Evolutionary conservation across 2,888 invertebrate genomes (phyloP), one percentile per base, ranked within the genome.

Genomic region (Nemoura dubitans): DNA sequence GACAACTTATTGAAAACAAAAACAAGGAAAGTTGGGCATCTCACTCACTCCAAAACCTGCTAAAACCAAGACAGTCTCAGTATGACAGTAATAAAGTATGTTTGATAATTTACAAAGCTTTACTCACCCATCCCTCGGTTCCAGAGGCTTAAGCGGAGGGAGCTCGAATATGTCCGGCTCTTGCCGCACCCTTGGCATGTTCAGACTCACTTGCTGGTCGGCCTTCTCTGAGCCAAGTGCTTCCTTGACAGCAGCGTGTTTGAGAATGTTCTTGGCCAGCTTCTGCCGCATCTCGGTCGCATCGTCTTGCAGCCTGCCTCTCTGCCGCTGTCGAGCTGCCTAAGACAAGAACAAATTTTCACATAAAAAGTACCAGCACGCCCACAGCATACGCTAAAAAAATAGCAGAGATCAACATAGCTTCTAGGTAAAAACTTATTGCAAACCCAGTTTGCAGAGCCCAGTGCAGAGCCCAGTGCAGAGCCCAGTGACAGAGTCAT

Each of bases 291-390:
- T 92, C 90, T 95, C 92, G 90, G 95, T 95, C 77, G 96, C 95
- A 91, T 96, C 95, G 89, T 94, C 94, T 86, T 94, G 92, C 86
- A 95, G 93, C 91, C 94, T 95, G 89, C 93, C 93, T 92, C 95
- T 96, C 91, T 93, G 94, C 90, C 94, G 95, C 91, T 96, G 95
- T 88, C 98, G 93, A 89, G 94, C 95, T 81, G 95, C 95, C 97
- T 97, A 90, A 88, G 92, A 59, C 59, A 59, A 59, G 59, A 10
- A 59, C 21, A 16, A 21, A 21, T 14, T 76, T 30, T 84, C 26
- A 81, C 43, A 85, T 36, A 10, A 6, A 6, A 36, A 36, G 10
- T 10, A 10, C 10, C 36, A 36, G 36, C 36, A 6, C 3, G 10
- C 36, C 7, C 7, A 86, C n/a, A 25, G n/a, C n/a, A n/a, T n/a